Base-by-base conservation (phyloP, 1,140 invertebrate genomes). In the Plectrocnemia conspersa region DNA sequence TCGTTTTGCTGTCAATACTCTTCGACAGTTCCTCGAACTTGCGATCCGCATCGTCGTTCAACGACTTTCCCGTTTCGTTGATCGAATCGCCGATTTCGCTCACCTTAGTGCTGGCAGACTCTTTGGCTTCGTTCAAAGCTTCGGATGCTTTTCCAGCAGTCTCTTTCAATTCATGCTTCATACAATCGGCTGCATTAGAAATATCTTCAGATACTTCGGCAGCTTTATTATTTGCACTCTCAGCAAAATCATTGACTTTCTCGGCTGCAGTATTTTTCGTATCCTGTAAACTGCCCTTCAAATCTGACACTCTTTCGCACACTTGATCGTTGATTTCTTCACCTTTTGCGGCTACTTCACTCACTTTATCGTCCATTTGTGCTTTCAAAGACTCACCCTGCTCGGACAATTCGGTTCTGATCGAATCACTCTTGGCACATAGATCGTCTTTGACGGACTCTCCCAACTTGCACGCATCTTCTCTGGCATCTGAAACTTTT, bases 141-240 rank as follows among this genome's bases (percentile, higher is more conserved):
- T 52, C 50, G 2, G 25, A 42, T 7, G 19, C 50, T 5, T 41
- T 24, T 10, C 35, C 16, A 15, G 35, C 13, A 29, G 21, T 42
- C 21, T 52, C 10, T 21, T 23, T 29, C 1, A 42, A 13, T 21
- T 50, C 32, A 13, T 63, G 23, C 52, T 64, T 64, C 0, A 67
- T 19, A 35, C 64, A 59, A 21, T 66, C 58, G 13, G 29, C 47
- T 42, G 54, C 40, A 42, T 55, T 70, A 21, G 23, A 13, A 27
- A 15, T n/a, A 29, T 66, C 62, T 27, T 64, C 63, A 2, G 65
- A 46, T 18, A 66, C 62, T 46, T 65, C 58, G 53, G n/a, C n/a
- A n/a, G 65, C 65, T 22, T 64, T 58, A 38, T 61, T 47, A 33
- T 62, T 58, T 32, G 63, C 59, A 16, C 57, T 52, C 32, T 64